phyloP scores from a whole-genome alignment of 1,140 invertebrate species.

The Plutomurus gul region DNA sequence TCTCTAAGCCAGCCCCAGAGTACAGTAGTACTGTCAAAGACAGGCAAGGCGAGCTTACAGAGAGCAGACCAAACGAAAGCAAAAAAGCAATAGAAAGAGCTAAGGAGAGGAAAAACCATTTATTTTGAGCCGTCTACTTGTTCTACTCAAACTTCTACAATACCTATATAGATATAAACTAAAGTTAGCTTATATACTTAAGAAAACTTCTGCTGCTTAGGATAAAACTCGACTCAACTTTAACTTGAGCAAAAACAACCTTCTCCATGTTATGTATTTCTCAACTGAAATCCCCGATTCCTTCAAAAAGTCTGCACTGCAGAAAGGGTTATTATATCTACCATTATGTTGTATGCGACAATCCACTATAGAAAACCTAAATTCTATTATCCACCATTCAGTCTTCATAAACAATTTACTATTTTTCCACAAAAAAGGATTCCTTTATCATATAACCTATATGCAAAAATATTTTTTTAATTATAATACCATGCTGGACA shows the following conservation, averaged over 20 bases:
- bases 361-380: too few species aligned
- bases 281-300: neutral
- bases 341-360: neutral
- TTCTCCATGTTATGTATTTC: neutral
- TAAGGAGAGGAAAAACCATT: slow-evolving; percentile 24
- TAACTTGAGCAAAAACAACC: slow-evolving; percentile 18
- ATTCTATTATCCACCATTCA: neutral
- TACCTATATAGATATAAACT: neutral
- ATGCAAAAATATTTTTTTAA: too few species aligned
- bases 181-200: slow-evolving; percentile 10
- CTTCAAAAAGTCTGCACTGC: slow-evolving; percentile 26
- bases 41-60: neutral
- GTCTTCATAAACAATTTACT: too few species aligned
- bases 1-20: too few species aligned
- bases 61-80: neutral
- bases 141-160: neutral
- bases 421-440: too few species aligned
- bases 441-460: too few species aligned
- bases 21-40: slow-evolving; percentile 21
- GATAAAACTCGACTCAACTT: neutral
- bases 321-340: neutral
- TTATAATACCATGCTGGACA: too few species aligned
- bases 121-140: neutral
- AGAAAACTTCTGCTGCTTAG: neutral
- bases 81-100: slow-evolving; percentile 29